These are phyloP conservation scores for Hesperia comma DNA, from an alignment of 2,888 invertebrate species.

Conservation along the genomic window DNA sequence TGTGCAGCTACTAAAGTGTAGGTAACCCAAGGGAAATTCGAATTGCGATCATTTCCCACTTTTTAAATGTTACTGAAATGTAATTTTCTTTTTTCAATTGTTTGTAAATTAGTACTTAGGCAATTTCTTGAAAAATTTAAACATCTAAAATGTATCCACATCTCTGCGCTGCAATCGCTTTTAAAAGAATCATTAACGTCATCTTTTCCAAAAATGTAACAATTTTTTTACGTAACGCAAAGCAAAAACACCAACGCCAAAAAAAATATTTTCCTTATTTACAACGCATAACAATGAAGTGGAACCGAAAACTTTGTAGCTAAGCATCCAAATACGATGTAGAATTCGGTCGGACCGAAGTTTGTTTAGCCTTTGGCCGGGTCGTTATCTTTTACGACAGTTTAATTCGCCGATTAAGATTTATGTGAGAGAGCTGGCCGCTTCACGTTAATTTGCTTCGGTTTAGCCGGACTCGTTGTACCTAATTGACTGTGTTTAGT, in stretches of 20 bases:
- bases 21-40: too few species aligned
- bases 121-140: too few species aligned
- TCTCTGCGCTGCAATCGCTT: too few species aligned
- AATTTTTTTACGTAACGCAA: not conserved
- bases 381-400: constrained; percentile 37
- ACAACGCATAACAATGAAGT: not conserved
- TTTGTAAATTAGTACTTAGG: too few species aligned
- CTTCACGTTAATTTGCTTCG: constrained; percentile 24
- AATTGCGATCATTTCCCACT: too few species aligned
- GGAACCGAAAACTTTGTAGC: not conserved
- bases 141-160: too few species aligned
- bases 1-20: too few species aligned
- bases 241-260: not conserved
- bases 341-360: constrained; percentile 20
- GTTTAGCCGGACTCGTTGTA: constrained; percentile 17
- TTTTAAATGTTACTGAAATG: too few species aligned
- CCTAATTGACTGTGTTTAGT: constrained; percentile 16
- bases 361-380: constrained; percentile 25
- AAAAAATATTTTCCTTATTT: constrained; percentile 4
- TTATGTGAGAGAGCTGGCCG: constrained; percentile 30
- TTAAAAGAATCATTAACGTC: too few species aligned
- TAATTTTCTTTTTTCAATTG: too few species aligned
- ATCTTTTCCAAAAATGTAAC: too few species aligned
- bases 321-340: not conserved
- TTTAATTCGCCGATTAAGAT: constrained; percentile 36